These are phyloP conservation scores for Archilochus colubris DNA, from an alignment of 2,113 vertebrate species.

Conservation along the genomic window DNA sequence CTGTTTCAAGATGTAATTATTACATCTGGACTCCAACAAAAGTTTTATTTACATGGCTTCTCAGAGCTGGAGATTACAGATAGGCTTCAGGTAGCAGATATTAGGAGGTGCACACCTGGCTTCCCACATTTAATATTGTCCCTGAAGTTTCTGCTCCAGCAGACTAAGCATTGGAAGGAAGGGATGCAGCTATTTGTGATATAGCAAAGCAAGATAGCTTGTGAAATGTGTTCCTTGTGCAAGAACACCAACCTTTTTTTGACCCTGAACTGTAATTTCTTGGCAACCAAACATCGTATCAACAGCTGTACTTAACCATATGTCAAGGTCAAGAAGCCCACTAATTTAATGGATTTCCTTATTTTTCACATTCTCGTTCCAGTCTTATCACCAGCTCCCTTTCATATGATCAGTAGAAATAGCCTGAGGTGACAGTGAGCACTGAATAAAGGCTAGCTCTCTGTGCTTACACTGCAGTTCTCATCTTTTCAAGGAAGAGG, in stretches of 20 bases:
- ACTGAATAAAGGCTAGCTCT: neutral
- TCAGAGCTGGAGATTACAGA: neutral
- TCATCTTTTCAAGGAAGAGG: rapidly evolving
- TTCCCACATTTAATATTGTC: neutral
- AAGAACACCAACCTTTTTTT: neutral
- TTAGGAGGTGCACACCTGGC: neutral
- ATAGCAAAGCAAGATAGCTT: neutral
- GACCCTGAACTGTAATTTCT: neutral
- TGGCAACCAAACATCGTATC: neutral
- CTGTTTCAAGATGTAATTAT: neutral
- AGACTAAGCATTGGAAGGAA: neutral
- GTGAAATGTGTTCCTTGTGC: neutral
- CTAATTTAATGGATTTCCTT: neutral
- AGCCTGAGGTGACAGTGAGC: neutral
- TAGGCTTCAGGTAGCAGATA: neutral
- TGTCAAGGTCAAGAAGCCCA: neutral
- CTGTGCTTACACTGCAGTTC: neutral
- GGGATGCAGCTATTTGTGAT: neutral
- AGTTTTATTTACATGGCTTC: neutral
- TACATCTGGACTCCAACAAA: neutral
- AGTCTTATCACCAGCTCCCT: neutral
- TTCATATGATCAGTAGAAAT: neutral
- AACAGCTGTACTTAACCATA: neutral
- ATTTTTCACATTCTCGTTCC: neutral
- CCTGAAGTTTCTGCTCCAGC: neutral